phyloP scores from a whole-genome alignment of 2,888 invertebrate genomes.

The Eilema griseolum region DNA sequence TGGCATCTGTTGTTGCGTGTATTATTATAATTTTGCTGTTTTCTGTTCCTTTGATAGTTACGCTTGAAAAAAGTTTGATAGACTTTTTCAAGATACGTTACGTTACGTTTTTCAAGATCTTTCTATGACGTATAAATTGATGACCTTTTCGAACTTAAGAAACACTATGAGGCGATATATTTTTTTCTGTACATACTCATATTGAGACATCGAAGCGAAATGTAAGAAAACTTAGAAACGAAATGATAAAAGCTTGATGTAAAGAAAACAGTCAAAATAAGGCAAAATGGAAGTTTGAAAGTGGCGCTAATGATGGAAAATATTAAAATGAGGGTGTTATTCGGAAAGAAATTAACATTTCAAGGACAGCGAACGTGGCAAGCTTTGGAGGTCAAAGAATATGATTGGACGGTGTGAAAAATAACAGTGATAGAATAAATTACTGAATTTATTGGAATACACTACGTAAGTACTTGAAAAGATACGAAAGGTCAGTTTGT shows the following conservation, averaged over 20 bases:
- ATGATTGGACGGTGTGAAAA: constrained; percentile 1
- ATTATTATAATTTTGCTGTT: constrained; percentile 25
- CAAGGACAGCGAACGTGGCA: not conserved
- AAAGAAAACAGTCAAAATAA: not conserved
- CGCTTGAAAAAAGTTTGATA: not conserved
- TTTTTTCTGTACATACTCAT: not conserved
- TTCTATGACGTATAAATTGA: not conserved
- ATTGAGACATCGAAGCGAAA: not conserved
- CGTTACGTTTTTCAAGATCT: not conserved
- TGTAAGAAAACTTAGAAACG: not conserved
- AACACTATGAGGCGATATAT: not conserved
- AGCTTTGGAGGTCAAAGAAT: not conserved
- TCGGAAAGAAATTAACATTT: constrained; percentile 4
- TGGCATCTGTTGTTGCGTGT: constrained; percentile 22
- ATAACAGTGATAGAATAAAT: constrained; percentile 4
- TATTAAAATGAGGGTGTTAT: constrained; percentile 1
- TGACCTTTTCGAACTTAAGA: not conserved
- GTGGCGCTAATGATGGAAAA: not conserved
- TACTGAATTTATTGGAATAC: not conserved
- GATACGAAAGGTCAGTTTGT: no score
- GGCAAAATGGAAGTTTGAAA: not conserved
- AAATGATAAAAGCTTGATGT: not conserved
- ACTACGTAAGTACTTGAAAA: not conserved
- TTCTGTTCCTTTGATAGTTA: constrained; percentile 19
- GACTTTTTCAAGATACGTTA: no score